Percentiles rank a stretch among this genome's conserved stretches.
These are phyloP conservation scores for Ypsolopha sequella DNA, from an alignment of 2,888 invertebrate genomes.

Conservation along the genomic window DNA sequence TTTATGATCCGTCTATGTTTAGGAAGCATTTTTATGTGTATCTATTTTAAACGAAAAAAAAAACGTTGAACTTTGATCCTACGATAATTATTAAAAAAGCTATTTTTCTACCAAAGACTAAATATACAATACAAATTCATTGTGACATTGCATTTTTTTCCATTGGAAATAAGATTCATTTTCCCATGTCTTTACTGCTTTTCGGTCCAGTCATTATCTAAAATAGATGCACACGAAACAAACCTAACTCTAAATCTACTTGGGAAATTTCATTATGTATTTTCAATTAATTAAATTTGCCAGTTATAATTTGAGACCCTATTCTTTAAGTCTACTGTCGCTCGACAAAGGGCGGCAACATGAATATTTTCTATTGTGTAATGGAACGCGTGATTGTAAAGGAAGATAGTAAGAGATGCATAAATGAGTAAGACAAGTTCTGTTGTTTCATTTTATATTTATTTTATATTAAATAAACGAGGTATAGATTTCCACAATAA, in stretches of 20 bases:
- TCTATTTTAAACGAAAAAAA: not conserved
- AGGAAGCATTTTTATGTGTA: not conserved
- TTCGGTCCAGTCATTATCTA: too few relatives aligned
- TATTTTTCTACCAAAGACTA: too few relatives aligned
- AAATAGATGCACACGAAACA: not conserved
- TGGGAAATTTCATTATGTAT: not conserved
- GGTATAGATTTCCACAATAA: not conserved
- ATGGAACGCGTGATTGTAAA: constrained; percentile 23
- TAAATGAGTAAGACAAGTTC: constrained; percentile 33
- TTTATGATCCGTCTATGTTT: not conserved
- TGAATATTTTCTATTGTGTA: constrained; percentile 28
- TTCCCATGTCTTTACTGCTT: too few relatives aligned
- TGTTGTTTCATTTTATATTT: constrained; percentile 24
- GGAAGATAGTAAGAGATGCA: constrained; percentile 33
- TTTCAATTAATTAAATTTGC: not conserved
- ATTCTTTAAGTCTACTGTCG: not conserved
- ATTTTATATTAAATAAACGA: not conserved
- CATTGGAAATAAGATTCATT: too few relatives aligned
- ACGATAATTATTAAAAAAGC: too few relatives aligned
- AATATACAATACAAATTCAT: too few relatives aligned
- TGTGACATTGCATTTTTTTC: too few relatives aligned
- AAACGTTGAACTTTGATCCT: not conserved
- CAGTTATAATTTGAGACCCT: not conserved
- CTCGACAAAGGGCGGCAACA: constrained; percentile 7
- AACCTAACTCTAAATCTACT: not conserved